Evolutionary conservation across 1,140 invertebrate species (phyloP), one percentile per base, ranked within the genome.

Genomic region (Parapsyche elsis): DNA sequence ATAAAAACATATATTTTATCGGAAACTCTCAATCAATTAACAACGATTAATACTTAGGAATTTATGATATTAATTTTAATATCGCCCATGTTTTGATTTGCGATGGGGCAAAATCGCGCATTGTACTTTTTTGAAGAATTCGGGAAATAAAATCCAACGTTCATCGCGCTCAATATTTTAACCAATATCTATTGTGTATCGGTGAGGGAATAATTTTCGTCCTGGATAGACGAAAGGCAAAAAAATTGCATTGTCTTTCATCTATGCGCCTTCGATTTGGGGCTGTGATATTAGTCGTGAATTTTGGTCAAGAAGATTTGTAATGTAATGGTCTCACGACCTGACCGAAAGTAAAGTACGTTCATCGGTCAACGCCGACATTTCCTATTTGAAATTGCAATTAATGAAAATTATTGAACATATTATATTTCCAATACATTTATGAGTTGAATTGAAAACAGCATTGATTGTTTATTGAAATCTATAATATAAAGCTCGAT

Each of bases 251-350:
- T 21, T 21, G 7, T 19, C 67, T 71, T 71, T 44, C 67, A 24
- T 30, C 19, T 21, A 30, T 2, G 14, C 70, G 70, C 5, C 1
- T 53, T 74, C 71, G 9, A 74, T 74, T 74, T 74, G n/a, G 12
- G 71, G 30, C 46, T 53, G 46, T 74, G 64, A 70, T 70, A 70
- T 5, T 26, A 70, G 64, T 70, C 64, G 19, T 70, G 64, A 70
- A 70, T 70, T 70, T 70, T 70, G 12, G 64, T 70, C 10, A 16
- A 30, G 71, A 74, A 2, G 71, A 74, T n/a, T 46, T 23, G 71
- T 74, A 74, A 74, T 38, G 30, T 30, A 38, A 23, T 45, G n/a
- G 19, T 16, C 38, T 74, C 71, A 74, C 71, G 71, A 74, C 30
- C 71, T 10, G 30, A 12, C 30, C 14, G 71, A 46, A 74, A 49